Evolutionary conservation across 2,888 invertebrate species (phyloP).

Genomic region (Orthosia incerta): DNA sequence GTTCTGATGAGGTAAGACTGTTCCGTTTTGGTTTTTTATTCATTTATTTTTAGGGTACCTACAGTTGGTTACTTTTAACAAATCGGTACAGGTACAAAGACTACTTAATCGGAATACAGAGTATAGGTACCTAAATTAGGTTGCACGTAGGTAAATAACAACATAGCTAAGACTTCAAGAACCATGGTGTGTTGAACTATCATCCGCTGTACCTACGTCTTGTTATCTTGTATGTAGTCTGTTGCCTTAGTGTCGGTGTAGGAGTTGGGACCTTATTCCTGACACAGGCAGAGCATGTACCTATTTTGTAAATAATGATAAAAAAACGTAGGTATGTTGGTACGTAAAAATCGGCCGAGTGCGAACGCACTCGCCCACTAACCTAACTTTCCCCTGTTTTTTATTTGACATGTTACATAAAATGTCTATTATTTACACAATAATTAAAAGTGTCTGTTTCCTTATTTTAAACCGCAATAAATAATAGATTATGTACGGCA

Average conservation of each 20-base stretch:
- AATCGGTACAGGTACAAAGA: not conserved
- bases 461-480: no score
- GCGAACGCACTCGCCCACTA: no score
- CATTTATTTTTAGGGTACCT: not conserved
- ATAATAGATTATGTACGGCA: no score
- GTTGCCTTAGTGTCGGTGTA: not conserved
- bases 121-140: no score
- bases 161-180: no score
- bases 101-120: not conserved
- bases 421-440: no score
- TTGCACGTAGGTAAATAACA: no score
- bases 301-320: not conserved
- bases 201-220: no score
- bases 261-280: not conserved
- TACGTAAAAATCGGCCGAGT: not conserved
- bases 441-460: no score
- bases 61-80: not conserved
- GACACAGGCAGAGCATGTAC: not conserved
- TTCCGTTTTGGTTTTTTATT: not conserved
- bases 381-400: not conserved
- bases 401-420: not conserved
- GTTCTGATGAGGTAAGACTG: not conserved
- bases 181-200: no score
- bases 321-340: not conserved
- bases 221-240: no score